Evolutionary conservation across 2,113 vertebrate species (phyloP).

Genomic region (Phrynosoma blainvillii): DNA sequence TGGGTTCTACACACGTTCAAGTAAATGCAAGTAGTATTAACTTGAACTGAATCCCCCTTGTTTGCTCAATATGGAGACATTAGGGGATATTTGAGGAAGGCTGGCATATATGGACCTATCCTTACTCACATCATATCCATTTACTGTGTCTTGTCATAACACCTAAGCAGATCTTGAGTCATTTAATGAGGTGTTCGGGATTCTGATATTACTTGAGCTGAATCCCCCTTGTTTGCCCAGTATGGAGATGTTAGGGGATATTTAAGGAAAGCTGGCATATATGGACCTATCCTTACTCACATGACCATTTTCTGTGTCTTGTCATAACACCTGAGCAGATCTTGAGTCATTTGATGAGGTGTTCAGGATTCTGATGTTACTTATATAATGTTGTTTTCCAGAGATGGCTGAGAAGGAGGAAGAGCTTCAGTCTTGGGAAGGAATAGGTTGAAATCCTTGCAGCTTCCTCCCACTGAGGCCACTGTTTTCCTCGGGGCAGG

Average conservation of each 20-base stretch:
- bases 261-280: background rate
- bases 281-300: background rate
- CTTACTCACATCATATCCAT: background rate
- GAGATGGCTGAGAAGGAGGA: background rate
- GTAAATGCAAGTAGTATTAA: background rate
- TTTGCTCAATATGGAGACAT: background rate
- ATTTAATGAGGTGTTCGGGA: background rate
- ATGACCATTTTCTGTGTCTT: background rate
- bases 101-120: background rate
- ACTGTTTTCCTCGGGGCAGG: background rate
- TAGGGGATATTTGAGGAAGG: background rate
- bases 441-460: background rate
- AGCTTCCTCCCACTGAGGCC: background rate
- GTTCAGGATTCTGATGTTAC: background rate
- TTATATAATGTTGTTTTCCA: background rate
- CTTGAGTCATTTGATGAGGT: background rate
- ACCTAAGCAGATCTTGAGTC: background rate
- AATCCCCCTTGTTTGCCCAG: background rate
- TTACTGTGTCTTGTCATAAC: background rate
- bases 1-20: background rate
- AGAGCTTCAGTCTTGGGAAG: background rate
- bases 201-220: background rate
- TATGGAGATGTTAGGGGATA: background rate
- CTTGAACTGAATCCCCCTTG: background rate
- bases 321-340: background rate